Evolutionary conservation across 1,140 invertebrate species (phyloP).

Genomic region (Magallana ariakensis): DNA sequence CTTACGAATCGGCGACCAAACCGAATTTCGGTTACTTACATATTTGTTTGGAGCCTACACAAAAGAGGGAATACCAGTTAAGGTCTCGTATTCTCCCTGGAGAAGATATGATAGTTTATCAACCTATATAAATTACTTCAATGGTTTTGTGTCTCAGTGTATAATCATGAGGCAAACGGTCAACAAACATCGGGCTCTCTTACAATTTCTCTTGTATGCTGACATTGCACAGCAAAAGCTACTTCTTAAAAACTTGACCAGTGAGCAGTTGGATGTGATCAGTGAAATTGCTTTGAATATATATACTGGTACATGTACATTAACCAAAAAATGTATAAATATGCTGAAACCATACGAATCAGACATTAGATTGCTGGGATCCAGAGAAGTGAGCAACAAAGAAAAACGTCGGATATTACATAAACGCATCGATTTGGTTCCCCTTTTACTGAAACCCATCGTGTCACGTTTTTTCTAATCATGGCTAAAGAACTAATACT

Average conservation of each 20-base stretch:
- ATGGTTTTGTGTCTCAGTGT: slow-evolving; percentile 12
- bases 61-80: slow-evolving; percentile 46
- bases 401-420: neutral
- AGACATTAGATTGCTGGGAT: slow-evolving; percentile 33
- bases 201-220: slow-evolving; percentile 19
- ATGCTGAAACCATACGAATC: slow-evolving; percentile 41
- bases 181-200: neutral
- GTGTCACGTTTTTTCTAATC: neutral
- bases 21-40: slow-evolving; percentile 43
- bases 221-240: slow-evolving; percentile 23
- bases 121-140: slow-evolving; percentile 33
- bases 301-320: slow-evolving; percentile 21
- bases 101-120: slow-evolving; percentile 47
- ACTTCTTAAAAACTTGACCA: slow-evolving; percentile 26
- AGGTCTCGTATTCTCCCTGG: slow-evolving; percentile 50
- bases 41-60: slow-evolving; percentile 40
- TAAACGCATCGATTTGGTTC: neutral
- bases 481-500: slow-evolving; percentile 44
- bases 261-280: slow-evolving; percentile 13
- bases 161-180: slow-evolving; percentile 29
- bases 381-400: slow-evolving; percentile 6
- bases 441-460: slow-evolving; percentile 33
- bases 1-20: slow-evolving; percentile 43
- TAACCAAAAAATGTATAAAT: slow-evolving; percentile 23
- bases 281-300: slow-evolving; percentile 43